phyloP scores from a whole-genome alignment of 2,888 invertebrate genomes.

The Harmothoe impar region DNA sequence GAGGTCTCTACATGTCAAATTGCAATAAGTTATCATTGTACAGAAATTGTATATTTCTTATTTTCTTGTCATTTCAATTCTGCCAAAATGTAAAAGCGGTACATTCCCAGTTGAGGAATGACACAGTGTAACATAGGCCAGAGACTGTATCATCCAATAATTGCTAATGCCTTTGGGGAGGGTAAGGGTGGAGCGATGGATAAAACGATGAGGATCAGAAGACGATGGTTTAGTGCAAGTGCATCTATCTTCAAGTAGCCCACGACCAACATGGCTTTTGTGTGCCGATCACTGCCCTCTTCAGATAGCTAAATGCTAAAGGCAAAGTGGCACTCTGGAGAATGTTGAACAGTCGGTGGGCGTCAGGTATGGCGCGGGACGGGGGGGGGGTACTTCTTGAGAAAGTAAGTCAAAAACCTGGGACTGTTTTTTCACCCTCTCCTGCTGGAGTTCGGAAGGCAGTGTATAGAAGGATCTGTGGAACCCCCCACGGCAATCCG shows the following conservation, averaged over 20 bases:
- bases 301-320: neutral
- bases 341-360: constrained; percentile 5
- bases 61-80: too few relatives aligned
- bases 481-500: neutral
- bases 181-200: too few relatives aligned
- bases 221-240: too few relatives aligned
- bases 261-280: neutral
- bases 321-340: neutral
- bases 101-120: too few relatives aligned
- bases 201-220: too few relatives aligned
- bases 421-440: neutral
- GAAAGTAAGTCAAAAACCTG: neutral
- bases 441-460: neutral
- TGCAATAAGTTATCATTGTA: too few relatives aligned
- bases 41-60: too few relatives aligned
- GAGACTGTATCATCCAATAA: too few relatives aligned
- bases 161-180: too few relatives aligned
- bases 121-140: too few relatives aligned
- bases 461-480: neutral
- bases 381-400: neutral
- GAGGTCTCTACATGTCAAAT: too few relatives aligned
- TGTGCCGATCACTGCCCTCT: neutral
- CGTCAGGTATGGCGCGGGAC: neutral
- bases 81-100: too few relatives aligned
- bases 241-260: neutral